Evolutionary conservation across 2,888 invertebrate species (phyloP).

Genomic region (Dorcus hopei): DNA sequence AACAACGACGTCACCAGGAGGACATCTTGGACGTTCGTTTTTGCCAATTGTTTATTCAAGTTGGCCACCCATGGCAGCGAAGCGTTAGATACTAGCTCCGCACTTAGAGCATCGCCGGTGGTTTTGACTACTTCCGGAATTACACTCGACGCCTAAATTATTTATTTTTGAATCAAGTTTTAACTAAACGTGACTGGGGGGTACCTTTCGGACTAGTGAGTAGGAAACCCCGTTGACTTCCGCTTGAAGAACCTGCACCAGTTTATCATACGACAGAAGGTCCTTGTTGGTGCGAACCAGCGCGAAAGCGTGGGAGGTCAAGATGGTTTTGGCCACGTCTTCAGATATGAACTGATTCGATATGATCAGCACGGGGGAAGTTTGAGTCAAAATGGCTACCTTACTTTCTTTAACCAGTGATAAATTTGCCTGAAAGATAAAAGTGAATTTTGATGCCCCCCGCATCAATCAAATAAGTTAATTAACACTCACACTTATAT

Average conservation of each 20-base stretch:
- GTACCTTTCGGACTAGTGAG: slow-evolving; percentile 39
- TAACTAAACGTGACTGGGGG: not conserved
- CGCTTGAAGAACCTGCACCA: slow-evolving; percentile 36
- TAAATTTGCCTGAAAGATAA: slow-evolving; percentile 34
- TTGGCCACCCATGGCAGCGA: slow-evolving; percentile 39
- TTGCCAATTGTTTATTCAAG: slow-evolving; percentile 25
- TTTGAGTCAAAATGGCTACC: slow-evolving; percentile 36
- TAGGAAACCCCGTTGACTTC: slow-evolving; percentile 33
- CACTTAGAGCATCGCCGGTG: slow-evolving; percentile 38
- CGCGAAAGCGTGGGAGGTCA: slow-evolving; percentile 36
- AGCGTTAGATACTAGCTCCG: slow-evolving; percentile 37
- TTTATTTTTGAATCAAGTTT: too few relatives aligned
- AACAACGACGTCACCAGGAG: slow-evolving; percentile 37
- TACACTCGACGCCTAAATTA: slow-evolving; percentile 13
- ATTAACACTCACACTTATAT: slow-evolving; percentile 35
- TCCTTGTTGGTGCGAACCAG: slow-evolving; percentile 30
- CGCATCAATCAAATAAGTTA: not conserved
- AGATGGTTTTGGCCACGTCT: slow-evolving; percentile 36
- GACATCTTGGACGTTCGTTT: slow-evolving; percentile 18
- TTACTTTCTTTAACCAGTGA: slow-evolving; percentile 35
- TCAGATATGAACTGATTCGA: slow-evolving; percentile 35
- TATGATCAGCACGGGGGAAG: slow-evolving; percentile 40
- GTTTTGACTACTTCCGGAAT: slow-evolving; percentile 32
- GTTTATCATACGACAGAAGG: slow-evolving; percentile 26
- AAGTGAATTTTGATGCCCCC: too few relatives aligned